Percentiles rank a stretch among this genome's conserved stretches.
phyloP scores from a whole-genome alignment of 2,797 vertebrate genomes.

The Micrastur ruficollis region DNA sequence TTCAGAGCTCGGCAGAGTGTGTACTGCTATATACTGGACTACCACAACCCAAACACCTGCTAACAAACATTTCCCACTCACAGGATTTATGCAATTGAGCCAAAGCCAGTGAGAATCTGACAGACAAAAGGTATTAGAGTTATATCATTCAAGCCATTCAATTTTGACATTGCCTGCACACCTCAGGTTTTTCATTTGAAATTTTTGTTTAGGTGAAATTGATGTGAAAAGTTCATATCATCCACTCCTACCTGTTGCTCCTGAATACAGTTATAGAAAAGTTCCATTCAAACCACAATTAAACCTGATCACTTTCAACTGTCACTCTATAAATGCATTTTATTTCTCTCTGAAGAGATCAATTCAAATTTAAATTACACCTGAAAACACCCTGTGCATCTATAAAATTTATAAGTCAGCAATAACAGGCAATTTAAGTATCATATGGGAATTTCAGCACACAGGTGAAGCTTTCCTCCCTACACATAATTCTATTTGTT shows the following conservation, averaged over 20 bases:
- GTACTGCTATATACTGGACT: background rate
- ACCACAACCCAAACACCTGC: background rate
- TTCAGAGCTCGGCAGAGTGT: background rate
- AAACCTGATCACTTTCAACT: background rate
- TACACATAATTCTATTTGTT: background rate
- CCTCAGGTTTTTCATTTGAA: background rate
- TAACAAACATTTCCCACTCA: background rate
- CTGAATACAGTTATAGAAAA: background rate
- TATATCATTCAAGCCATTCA: background rate
- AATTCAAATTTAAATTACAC: constrained; percentile 11
- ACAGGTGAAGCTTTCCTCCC: background rate
- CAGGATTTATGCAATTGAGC: background rate
- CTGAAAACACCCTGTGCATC: background rate
- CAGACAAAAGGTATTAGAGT: background rate
- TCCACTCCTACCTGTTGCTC: background rate
- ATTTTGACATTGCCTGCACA: background rate
- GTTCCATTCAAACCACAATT: background rate
- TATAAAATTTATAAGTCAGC: background rate
- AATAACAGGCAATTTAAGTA: background rate
- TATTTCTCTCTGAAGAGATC: background rate
- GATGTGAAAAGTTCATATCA: background rate
- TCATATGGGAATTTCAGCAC: background rate
- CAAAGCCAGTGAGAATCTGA: background rate
- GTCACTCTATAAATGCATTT: background rate
- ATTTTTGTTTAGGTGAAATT: background rate